phyloP scores from a whole-genome alignment of 2,113 vertebrate species.

The Gambusia affinis region DNA sequence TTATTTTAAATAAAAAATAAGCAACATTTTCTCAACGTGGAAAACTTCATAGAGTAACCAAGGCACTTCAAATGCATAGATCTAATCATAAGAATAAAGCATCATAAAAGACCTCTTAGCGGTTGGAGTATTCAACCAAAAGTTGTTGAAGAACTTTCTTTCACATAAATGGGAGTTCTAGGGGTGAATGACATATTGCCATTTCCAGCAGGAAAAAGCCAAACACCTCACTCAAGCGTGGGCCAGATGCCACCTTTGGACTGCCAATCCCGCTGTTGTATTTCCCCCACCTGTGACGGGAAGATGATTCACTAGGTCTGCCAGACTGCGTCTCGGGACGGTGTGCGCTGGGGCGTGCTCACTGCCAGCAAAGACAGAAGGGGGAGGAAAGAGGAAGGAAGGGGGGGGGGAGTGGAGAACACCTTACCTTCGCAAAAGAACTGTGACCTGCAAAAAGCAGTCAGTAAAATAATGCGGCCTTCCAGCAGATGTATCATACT shows the following conservation, averaged over 20 bases:
- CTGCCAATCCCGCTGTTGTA: constrained; percentile 73
- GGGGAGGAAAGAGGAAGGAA: neutral
- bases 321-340: constrained; percentile 70
- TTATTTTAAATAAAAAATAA: neutral
- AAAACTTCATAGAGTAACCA: neutral
- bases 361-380: constrained; percentile 50
- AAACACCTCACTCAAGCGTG: constrained; percentile 63
- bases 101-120: neutral
- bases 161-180: neutral
- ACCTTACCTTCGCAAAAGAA: constrained; percentile 44
- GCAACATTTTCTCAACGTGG: neutral
- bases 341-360: constrained; percentile 63
- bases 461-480: constrained; percentile 63
- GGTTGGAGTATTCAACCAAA: constrained; percentile 12
- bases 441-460: constrained; percentile 63
- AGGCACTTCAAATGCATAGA: neutral
- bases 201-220: constrained; percentile 53
- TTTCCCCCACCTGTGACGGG: constrained; percentile 73
- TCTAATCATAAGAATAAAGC: neutral
- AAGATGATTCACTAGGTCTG: constrained; percentile 74
- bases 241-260: constrained; percentile 69
- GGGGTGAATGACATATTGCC: constrained; percentile 40
- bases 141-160: constrained; percentile 14
- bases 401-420: too few species aligned
- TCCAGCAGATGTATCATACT: constrained; percentile 65